A percentile compares a stretch with the other conserved stretches of the same genome.
Evolutionary conservation across 2,113 vertebrate genomes (phyloP).

Genomic region (Suricata suricatta): DNA sequence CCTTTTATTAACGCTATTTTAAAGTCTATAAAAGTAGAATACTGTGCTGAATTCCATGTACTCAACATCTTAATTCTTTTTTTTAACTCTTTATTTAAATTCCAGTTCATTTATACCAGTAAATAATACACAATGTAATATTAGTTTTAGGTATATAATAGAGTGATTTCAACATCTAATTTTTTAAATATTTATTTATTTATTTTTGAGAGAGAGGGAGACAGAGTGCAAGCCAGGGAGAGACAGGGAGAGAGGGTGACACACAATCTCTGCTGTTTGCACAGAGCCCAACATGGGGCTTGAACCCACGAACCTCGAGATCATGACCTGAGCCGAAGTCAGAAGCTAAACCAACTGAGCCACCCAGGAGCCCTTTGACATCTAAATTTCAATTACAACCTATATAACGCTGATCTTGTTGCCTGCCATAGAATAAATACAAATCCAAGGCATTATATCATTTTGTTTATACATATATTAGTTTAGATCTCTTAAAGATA

Average conservation of each 20-base stretch:
- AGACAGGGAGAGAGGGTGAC: neutral
- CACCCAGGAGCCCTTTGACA: neutral
- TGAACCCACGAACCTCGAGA: neutral
- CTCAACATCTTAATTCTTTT: neutral
- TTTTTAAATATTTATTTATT: neutral
- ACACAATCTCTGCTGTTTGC: too few species aligned
- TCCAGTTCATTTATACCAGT: neutral
- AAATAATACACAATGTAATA: neutral
- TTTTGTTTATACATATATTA: constrained; percentile 22
- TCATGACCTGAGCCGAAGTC: neutral
- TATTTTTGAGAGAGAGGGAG: neutral
- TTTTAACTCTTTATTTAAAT: neutral
- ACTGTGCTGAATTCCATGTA: neutral
- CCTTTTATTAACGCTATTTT: constrained; percentile 19
- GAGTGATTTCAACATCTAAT: neutral
- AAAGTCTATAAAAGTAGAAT: neutral
- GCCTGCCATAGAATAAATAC: neutral
- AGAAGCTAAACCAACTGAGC: neutral
- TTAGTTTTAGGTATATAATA: neutral
- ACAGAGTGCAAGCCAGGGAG: neutral
- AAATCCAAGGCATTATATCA: neutral
- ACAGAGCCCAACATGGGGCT: neutral
- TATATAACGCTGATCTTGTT: neutral
- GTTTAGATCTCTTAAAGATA: neutral
- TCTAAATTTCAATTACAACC: neutral